These are phyloP conservation scores for Parotocinclus haroldoi DNA, from an alignment of 2,797 vertebrate genomes.

Conservation along the genomic window DNA sequence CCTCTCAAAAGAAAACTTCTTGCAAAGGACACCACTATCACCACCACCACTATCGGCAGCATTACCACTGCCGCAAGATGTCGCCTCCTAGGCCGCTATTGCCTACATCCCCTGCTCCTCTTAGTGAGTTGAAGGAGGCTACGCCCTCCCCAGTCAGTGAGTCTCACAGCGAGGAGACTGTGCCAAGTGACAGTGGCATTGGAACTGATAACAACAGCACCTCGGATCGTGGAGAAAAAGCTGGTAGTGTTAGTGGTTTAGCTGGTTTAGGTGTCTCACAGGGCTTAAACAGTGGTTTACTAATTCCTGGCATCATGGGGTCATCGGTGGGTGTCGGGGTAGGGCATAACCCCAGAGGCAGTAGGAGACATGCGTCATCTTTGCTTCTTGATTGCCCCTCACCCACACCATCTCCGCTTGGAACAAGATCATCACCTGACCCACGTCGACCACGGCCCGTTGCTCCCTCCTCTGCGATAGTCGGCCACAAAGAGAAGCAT, in stretches of 20 bases:
- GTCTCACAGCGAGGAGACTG: conserved; percentile 94
- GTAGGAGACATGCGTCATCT: conserved; percentile 79
- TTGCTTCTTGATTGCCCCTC: conserved; percentile 84
- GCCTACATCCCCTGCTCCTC: conserved; percentile 91
- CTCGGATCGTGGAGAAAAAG: conserved; percentile 93
- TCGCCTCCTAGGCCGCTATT: conserved; percentile 83
- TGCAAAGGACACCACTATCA: conserved; percentile 79
- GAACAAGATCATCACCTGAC: conserved; percentile 69
- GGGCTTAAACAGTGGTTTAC: conserved; percentile 65
- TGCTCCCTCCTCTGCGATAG: conserved; percentile 63
- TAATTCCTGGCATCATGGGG: conserved; percentile 73
- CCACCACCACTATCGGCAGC: conserved; percentile 74
- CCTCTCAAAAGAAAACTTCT: conserved; percentile 88
- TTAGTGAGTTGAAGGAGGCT: conserved; percentile 94
- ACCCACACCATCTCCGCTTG: conserved; percentile 73
- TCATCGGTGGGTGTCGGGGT: conserved; percentile 71
- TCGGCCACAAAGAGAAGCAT: conserved; percentile 93
- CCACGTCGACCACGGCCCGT: conserved; percentile 68
- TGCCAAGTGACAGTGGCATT: conserved; percentile 96
- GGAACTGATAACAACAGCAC: conserved; percentile 99
- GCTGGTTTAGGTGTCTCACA: conserved; percentile 63
- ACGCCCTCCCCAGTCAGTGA: conserved; percentile 96
- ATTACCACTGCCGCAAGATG: conserved; percentile 74
- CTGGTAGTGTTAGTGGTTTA: conserved; percentile 61
- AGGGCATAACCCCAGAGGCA: conserved; percentile 77